Base-by-base conservation (phyloP, 2,797 vertebrate genomes). In the Esox masquinongy region DNA sequence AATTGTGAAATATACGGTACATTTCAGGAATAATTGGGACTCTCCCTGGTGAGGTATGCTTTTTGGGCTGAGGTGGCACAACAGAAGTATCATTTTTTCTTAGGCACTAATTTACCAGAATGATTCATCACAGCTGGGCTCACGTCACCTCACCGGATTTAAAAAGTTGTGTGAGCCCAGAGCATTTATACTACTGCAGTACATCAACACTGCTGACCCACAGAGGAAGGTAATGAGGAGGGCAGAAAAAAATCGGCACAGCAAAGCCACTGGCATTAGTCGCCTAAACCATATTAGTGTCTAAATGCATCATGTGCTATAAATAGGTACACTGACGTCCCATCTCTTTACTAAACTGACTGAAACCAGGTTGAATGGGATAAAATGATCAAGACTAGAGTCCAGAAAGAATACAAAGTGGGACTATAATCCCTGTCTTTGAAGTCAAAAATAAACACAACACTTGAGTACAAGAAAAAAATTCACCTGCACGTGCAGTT, bases 401-500 rank as follows among this genome's bases (percentile, higher is more conserved):
- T 53, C 50, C 17, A 53, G 17, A 2, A 22, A 59, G 53, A 59
- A 22, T 59, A 9, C 2, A n/a, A n/a, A 19, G 53, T 19, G 6
- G 53, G 53, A n/a, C 53, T 22, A 8, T 22, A 22, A 19, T 11
- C 8, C 8, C 8, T 59, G 53, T 59, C 53, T 56, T 56, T 56
- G 53, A 56, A 22, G 19, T n/a, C 6, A 56, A 56, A 16, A 56
- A 6, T n/a, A 22, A 8, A 59, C 53, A 22, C 53, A 56, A 22
- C 19, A 51, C 19, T 56, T 56, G 53, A 56, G n/a, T 7, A 56
- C 19, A 56, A 3, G 53, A 8, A n/a, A 7, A 56, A 56, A 73
- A 79, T 85, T 74, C 72, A 79, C 80, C 81, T 85, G 70, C 70
- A 70, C 79, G 77, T 71, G n/a, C 16, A 53, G 39, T 31, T 50